Conservation (phyloP, 2,113 vertebrate genomes). For the Columbina picui region DNA sequence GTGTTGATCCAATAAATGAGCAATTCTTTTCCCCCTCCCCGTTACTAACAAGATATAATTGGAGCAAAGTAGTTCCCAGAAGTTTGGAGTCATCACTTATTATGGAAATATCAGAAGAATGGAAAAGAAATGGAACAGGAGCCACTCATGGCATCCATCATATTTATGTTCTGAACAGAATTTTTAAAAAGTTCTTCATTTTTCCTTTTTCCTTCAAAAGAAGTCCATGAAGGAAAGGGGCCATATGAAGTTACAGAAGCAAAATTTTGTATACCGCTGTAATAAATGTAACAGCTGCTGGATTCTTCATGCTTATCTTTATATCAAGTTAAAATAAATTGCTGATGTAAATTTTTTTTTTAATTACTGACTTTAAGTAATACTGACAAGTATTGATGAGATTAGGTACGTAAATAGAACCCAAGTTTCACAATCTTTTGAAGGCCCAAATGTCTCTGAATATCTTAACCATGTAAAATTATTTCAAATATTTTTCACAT, state of each 20-base stretch:
- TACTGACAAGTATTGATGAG: neutral
- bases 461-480: neutral
- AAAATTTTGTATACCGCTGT: neutral
- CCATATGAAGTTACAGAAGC: neutral
- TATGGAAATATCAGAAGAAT: neutral
- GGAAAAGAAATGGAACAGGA: neutral
- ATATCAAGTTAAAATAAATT: neutral
- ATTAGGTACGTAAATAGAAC: neutral
- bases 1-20: neutral
- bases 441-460: neutral
- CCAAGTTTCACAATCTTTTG: neutral
- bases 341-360: neutral
- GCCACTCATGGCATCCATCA: neutral
- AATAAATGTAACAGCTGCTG: neutral
- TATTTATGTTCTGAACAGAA: neutral
- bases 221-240: neutral
- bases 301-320: neutral
- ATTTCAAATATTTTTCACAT: slow-evolving; percentile 12
- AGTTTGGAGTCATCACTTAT: neutral
- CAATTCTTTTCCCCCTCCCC: neutral
- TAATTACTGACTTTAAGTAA: neutral
- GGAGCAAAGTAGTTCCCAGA: neutral
- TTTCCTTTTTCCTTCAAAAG: neutral
- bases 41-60: neutral
- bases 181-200: neutral